Base-by-base conservation (phyloP, 1,140 invertebrate genomes). In the Drosophila tsacasi region DNA sequence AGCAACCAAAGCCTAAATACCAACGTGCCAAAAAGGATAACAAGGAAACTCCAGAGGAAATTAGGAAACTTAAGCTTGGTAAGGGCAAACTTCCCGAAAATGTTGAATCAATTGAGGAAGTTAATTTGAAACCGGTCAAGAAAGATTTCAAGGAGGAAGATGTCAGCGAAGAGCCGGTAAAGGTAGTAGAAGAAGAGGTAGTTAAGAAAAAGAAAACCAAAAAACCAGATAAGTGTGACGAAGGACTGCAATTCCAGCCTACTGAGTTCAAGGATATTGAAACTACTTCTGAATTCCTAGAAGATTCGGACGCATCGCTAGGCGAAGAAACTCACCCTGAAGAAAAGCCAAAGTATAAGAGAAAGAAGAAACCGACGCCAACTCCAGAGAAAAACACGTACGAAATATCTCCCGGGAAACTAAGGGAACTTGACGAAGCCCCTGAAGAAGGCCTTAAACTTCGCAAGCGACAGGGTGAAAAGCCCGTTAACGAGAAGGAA, bases 61-160 rank as follows among this genome's bases (percentile, higher is more conserved):
- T 30, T 25, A 78, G 35, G 42, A 92, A 91, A 58, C 66, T 91
- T 1, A 93, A 91, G 66, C 58, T 89, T 23, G 91, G 82, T 3
- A 92, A 92, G 19, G 92, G 92, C 13, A 84, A 84, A 40, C 57
- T 91, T 60, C 90, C 89, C 2, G 54, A 85, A 69, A 74, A 72
- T 55, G 68, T 46, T 19, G 77, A 91, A 15, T 25, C 40, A 2
- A 55, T 94, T 71, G 95, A 95, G 83, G 82, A 94, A 72, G 93
- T 95, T 25, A 92, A 72, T 39, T 77, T 95, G 3, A 95, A 83
- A 47, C 90, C 91, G n/a, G 40, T 93, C 19, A 91, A 89, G 30
- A 25, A 73, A 49, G 73, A 86, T 50, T 76, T n/a, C 9, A 42
- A 85, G 9, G 92, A 94, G 72, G 76, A 93, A 44, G 66, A 93